phyloP scores from a whole-genome alignment of 1,140 invertebrate species.

The Eupristina koningsbergeri region DNA sequence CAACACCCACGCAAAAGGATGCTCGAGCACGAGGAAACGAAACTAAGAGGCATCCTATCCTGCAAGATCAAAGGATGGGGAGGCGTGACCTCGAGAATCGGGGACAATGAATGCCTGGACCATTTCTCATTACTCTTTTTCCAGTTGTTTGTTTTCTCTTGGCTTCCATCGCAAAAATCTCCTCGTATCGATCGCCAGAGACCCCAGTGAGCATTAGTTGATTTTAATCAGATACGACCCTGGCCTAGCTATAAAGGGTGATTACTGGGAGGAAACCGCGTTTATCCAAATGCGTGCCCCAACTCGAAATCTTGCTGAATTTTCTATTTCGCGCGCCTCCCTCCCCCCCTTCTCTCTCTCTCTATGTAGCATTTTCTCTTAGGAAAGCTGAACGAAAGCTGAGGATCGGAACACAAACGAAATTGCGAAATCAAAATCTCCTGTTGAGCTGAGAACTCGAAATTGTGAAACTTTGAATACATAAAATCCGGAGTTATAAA shows the following conservation, averaged over 20 bases:
- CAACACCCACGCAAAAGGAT: background rate
- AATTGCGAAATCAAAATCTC: background rate
- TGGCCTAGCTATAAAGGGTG: background rate
- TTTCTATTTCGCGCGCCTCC: too few relatives aligned
- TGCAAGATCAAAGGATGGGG: background rate
- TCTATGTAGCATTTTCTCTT: too few relatives aligned
- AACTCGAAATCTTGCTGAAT: background rate
- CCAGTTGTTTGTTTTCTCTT: background rate
- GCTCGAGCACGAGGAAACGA: background rate
- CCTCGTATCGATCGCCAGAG: background rate
- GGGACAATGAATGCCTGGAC: background rate
- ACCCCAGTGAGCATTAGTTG: background rate
- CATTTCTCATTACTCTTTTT: background rate
- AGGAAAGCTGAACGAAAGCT: background rate
- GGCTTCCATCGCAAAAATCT: background rate
- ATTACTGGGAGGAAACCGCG: background rate
- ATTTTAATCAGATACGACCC: background rate
- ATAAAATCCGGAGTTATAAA: background rate
- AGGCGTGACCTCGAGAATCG: background rate
- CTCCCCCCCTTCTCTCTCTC: too few relatives aligned
- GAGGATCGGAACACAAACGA: background rate
- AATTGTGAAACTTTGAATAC: background rate
- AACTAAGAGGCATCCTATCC: background rate
- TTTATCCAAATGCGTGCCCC: background rate
- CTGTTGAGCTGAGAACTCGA: background rate